Conservation (phyloP, 1,140 invertebrate genomes). For the Bilobella aurantiaca region DNA sequence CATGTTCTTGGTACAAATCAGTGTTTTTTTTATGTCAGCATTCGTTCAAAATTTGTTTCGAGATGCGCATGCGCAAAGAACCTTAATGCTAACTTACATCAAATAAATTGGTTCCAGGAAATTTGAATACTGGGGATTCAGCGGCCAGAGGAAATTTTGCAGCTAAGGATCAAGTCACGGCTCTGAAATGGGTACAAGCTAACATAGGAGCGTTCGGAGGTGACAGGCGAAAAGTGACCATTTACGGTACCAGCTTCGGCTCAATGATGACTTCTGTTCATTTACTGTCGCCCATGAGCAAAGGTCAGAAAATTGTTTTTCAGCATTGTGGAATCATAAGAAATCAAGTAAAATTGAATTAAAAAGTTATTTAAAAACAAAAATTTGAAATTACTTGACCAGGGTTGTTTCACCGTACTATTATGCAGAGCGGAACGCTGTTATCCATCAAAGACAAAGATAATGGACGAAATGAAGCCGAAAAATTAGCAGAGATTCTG, state of each 20-base stretch:
- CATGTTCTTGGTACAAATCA: conserved; percentile 14
- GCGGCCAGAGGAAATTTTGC: conserved; percentile 50
- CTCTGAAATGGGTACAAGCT: conserved; percentile 41
- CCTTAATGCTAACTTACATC: not conserved
- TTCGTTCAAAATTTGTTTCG: not conserved
- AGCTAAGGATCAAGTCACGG: conserved; percentile 48
- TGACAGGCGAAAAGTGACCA: conserved; percentile 13
- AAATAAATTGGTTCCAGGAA: conserved; percentile 39
- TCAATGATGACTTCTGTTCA: conserved; percentile 1
- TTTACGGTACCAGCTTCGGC: conserved; percentile 17
- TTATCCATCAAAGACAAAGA: not conserved
- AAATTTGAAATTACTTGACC: not conserved
- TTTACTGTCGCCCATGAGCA: conserved; percentile 21
- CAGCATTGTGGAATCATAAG: conserved; percentile 12
- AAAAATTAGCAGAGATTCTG: not conserved
- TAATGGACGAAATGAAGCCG: not conserved
- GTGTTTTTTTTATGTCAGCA: too few species aligned
- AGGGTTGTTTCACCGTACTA: conserved; percentile 39
- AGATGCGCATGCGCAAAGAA: not conserved
- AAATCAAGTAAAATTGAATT: too few species aligned
- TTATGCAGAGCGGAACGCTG: conserved; percentile 37
- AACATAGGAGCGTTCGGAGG: conserved; percentile 37
- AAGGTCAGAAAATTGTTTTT: conserved; percentile 8
- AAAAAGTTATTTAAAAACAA: too few species aligned
- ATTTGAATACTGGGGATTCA: conserved; percentile 43